Conservation (phyloP, 2,888 invertebrate genomes). For the Philhelius pedissequus region DNA sequence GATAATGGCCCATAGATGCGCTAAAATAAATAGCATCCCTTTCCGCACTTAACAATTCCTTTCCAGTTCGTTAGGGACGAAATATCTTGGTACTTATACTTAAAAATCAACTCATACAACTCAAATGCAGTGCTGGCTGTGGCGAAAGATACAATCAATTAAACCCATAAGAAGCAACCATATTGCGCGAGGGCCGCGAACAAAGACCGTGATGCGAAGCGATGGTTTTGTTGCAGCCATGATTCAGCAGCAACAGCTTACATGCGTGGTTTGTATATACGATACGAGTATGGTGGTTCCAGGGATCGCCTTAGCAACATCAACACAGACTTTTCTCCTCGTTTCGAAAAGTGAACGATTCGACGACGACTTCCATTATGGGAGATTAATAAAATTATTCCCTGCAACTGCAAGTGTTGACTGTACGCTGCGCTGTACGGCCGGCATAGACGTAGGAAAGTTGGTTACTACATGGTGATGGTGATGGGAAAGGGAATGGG, state of each 20-base stretch:
- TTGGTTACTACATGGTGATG: too few species aligned
- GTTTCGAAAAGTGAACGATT: constrained; percentile 32
- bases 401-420: constrained; percentile 26
- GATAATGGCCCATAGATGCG: background rate
- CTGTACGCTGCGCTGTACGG: too few species aligned
- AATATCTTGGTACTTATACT: background rate
- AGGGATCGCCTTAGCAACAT: constrained; percentile 31
- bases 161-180: constrained; percentile 37
- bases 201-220: constrained; percentile 30
- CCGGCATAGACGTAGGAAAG: background rate
- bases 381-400: constrained; percentile 67
- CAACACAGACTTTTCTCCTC: constrained; percentile 16
- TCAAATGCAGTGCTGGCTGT: constrained; percentile 23
- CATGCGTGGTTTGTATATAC: constrained; percentile 17
- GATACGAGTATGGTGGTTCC: background rate
- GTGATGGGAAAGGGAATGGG: too few species aligned
- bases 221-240: constrained; percentile 5
- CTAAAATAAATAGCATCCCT: background rate
- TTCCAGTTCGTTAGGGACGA: constrained; percentile 24
- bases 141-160: constrained; percentile 61
- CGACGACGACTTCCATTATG: constrained; percentile 53
- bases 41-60: background rate
- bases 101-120: constrained; percentile 22
- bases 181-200: constrained; percentile 36
- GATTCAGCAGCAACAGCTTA: background rate